A percentile compares a stretch with the other conserved stretches of the same genome.
Conservation (phyloP, 2,888 invertebrate genomes). For the Leucoma salicis region DNA sequence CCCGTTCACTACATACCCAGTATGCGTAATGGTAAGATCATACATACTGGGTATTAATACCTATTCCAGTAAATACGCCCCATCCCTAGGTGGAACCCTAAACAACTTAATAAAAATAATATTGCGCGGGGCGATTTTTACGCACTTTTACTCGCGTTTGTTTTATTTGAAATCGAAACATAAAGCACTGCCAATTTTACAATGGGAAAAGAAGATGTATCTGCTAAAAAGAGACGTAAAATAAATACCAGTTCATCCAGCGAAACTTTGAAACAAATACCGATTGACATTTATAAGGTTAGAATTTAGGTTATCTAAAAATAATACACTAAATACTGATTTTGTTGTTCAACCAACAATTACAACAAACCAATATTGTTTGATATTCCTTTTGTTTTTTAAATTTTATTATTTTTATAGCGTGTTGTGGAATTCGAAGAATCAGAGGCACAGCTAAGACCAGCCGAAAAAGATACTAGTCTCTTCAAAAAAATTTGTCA, state of each 20-base stretch:
- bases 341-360: not conserved
- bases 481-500: constrained; percentile 87
- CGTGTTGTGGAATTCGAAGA: constrained; percentile 88
- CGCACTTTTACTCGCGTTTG: too few species aligned
- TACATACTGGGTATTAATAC: too few species aligned
- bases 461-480: constrained; percentile 85
- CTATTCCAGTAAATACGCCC: too few species aligned
- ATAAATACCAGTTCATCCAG: constrained; percentile 59
- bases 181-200: too few species aligned
- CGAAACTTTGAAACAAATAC: constrained; percentile 65
- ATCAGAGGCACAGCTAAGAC: constrained; percentile 85
- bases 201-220: constrained; percentile 77
- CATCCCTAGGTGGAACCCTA: too few species aligned
- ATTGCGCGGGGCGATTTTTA: too few species aligned
- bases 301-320: constrained; percentile 21
- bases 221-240: constrained; percentile 82
- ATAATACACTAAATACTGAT: not conserved
- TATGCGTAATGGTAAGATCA: too few species aligned
- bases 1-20: too few species aligned
- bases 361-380: not conserved
- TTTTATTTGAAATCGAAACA: not conserved
- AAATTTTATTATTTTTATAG: constrained; percentile 53
- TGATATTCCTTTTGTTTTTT: not conserved
- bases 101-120: too few species aligned
- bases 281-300: constrained; percentile 84